Percentiles rank a stretch among this genome's conserved stretches.
These are phyloP conservation scores for Drosophila vallismaia DNA, from an alignment of 2,888 invertebrate genomes.

Conservation along the genomic window DNA sequence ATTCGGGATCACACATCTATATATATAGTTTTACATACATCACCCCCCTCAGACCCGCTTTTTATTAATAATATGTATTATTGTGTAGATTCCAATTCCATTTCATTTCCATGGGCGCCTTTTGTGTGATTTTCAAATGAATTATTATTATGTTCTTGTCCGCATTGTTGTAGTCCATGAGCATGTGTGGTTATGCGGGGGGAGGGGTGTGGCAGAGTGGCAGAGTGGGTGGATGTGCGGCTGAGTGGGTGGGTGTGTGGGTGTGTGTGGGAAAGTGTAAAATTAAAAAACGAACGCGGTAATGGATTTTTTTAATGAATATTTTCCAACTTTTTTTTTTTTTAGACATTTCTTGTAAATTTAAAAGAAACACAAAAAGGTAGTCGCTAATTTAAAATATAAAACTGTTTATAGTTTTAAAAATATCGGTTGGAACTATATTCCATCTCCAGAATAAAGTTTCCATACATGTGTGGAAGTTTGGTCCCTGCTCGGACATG, in stretches of 20 bases:
- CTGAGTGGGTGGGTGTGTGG: neutral
- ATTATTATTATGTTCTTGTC: slow-evolving; percentile 61
- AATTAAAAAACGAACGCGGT: slow-evolving; percentile 61
- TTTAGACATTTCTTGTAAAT: too few species aligned
- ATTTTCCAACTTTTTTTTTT: too few species aligned
- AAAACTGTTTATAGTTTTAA: too few species aligned
- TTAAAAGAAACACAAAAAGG: too few species aligned
- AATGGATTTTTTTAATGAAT: too few species aligned
- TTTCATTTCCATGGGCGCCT: slow-evolving; percentile 66
- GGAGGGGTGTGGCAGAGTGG: neutral
- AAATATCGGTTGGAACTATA: too few species aligned
- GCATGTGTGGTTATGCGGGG: slow-evolving; percentile 20
- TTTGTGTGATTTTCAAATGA: slow-evolving; percentile 75
- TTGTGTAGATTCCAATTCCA: slow-evolving; percentile 64
- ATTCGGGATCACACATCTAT: slow-evolving; percentile 69
- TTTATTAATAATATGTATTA: slow-evolving; percentile 66
- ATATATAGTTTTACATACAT: slow-evolving; percentile 37
- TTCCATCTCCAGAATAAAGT: too few species aligned
- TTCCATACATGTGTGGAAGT: too few species aligned
- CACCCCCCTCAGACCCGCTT: neutral
- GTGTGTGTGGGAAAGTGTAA: slow-evolving; percentile 51
- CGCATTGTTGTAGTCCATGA: slow-evolving; percentile 58
- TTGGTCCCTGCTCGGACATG: too few species aligned
- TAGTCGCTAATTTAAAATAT: too few species aligned
- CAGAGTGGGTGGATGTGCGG: neutral